A percentile compares a stretch with the other conserved stretches of the same genome.
These are phyloP conservation scores for Poeciliopsis prolifica DNA, from an alignment of 2,113 vertebrate species.

Conservation along the genomic window DNA sequence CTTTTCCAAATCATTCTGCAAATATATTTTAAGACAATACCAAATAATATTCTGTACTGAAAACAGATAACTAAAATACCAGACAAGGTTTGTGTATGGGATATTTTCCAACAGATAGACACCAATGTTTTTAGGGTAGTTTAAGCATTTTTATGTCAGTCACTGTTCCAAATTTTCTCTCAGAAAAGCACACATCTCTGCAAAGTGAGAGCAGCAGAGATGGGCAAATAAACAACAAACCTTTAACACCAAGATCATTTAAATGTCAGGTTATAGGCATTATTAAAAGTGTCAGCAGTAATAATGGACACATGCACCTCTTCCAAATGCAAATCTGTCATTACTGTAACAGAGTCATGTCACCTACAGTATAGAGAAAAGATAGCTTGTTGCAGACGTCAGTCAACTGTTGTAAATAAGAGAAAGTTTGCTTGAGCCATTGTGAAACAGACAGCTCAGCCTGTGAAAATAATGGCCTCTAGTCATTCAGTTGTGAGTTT, in stretches of 20 bases:
- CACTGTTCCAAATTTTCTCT: slow-evolving; percentile 20
- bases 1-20: neutral
- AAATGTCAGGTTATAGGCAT: slow-evolving; percentile 28
- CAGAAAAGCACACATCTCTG: neutral
- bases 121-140: neutral
- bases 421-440: neutral
- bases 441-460: neutral
- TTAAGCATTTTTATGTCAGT: neutral
- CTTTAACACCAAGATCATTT: slow-evolving; percentile 12
- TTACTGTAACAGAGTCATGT: slow-evolving; percentile 4
- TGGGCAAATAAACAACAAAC: neutral
- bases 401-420: neutral
- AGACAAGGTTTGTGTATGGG: neutral
- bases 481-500: neutral
- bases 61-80: neutral
- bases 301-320: slow-evolving; percentile 37
- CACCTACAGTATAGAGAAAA: neutral
- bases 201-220: slow-evolving; percentile 11
- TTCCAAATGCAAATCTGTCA: slow-evolving; percentile 13
- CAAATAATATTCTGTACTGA: neutral
- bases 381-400: neutral
- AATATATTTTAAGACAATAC: neutral
- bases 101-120: neutral
- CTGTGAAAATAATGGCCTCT: neutral
- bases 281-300: slow-evolving; percentile 30